Evolutionary conservation across 2,888 invertebrate species (phyloP), one percentile per base, ranked within the genome.

Genomic region (Pyrochroa serraticornis): DNA sequence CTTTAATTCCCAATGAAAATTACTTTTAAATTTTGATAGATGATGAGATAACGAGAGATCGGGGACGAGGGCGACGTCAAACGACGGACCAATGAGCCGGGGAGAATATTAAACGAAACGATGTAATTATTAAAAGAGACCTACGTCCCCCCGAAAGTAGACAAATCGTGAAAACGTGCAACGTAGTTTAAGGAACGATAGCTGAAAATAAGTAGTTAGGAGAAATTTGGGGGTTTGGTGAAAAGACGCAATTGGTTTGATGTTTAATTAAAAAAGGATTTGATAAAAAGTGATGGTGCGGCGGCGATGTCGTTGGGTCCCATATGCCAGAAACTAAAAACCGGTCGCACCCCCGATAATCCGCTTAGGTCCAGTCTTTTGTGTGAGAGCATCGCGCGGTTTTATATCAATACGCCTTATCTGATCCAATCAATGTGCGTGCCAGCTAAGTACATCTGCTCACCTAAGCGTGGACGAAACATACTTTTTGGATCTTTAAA

Each of bases 1-100:
- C 72, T 76, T 75, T 76, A 76, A 77, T 77, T 77, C 75, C 75
- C 76, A 73, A 73, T 74, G 77, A 76, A 77, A 76, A 75, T 75
- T 75, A 71, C 72, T 76, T 76, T 75, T 70, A 74, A 77, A 75
- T 74, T 77, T 77, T 75, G 75, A 76, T 75, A 72, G 72, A 73
- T 71, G 72, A 62, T 61, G 69, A 72, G 73, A 72, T 71, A 73
- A 67, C 68, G 66, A 57, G 52, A 46, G 54, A 42, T 53, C 47
- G 45, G 53, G 33, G 47, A 50, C 52, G 62, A 34, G 53, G 57
- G 51, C 55, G 58, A 50, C 32, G 34, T 58, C 30, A 53, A n/a
- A 41, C 35, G 56, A 39, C 30, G 9, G 12, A 42, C 31, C 22
- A 53, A 53, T 41, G 53, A 48, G 42, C 9, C 31, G 41, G 14